Evolutionary conservation across 2,888 invertebrate species (phyloP), one percentile per base, ranked within the genome.

Genomic region (Tillus elongatus): DNA sequence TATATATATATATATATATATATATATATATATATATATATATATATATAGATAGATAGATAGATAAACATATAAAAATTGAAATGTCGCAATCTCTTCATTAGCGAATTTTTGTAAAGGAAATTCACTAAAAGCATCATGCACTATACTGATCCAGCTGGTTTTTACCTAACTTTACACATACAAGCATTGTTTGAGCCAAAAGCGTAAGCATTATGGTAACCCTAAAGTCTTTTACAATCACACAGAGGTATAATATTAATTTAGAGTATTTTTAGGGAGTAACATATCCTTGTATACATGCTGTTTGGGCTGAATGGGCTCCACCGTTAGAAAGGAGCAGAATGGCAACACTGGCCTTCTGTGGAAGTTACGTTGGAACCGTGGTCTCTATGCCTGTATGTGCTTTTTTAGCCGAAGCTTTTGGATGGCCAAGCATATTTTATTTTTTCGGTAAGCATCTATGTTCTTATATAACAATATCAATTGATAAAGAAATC

Each of bases 301-400:
- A 87, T 60, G 83, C 84, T 1, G 75, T 88, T 11, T 87, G 86
- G 84, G 71, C 83, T 0, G 74, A 77, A 31, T 88, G 88, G 88
- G 79, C 85, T 10, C 87, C 87, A 2, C 77, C 79, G 1, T 58
- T 76, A 26, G 87, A 88, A 55, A 72, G 86, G 24, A 82, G 84
- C 2, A 72, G 82, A 0, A 70, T 87, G 37, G 84, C 84, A 0
- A 82, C 86, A 0, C 73, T 87, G 44, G 84, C 85, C 0, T 87
- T 86, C 66, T 83, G 86, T 32, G 88, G 88, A 14, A 82, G 82
- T 56, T 86, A 85, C 63, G 79, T 83, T 0, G 88, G 88, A 15
- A 87, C 87, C 0, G 86, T 87, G 0, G 71, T 87, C 3, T 77
- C 87, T 0, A 79, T 88, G 77, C 84, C 84, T 0, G 59, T 81